A percentile compares a stretch with the other conserved stretches of the same genome.
phyloP scores from a whole-genome alignment of 2,113 vertebrate genomes.

The Melanocharis versteri region DNA sequence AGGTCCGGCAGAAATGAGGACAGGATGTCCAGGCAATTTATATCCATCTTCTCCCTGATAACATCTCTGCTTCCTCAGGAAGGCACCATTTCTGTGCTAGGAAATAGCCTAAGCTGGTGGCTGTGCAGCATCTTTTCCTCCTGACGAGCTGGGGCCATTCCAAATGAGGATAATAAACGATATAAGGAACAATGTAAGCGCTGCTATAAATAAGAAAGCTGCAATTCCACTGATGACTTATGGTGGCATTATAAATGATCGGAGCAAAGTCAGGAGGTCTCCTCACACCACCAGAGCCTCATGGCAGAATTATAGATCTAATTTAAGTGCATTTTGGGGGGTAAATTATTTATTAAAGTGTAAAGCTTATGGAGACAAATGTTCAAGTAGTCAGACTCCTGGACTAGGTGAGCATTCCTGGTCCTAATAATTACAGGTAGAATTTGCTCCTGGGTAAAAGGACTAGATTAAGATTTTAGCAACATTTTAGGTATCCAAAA shows the following conservation, averaged over 20 bases:
- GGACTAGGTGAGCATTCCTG: constrained; percentile 31
- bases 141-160: constrained; percentile 28
- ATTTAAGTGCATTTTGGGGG: constrained; percentile 66
- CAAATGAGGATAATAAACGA: constrained; percentile 64
- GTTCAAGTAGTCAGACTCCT: constrained; percentile 9
- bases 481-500: background rate
- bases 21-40: background rate
- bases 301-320: constrained; percentile 50
- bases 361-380: constrained; percentile 60
- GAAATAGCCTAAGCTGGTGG: background rate
- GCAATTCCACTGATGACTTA: constrained; percentile 60
- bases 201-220: constrained; percentile 63
- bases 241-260: constrained; percentile 62
- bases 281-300: constrained; percentile 53
- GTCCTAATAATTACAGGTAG: constrained; percentile 35
- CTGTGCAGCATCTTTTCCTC: background rate
- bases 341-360: constrained; percentile 68
- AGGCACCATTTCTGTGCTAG: background rate
- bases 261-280: constrained; percentile 61
- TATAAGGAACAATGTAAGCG: constrained; percentile 53
- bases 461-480: constrained; percentile 9
- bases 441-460: background rate
- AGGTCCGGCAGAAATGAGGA: background rate
- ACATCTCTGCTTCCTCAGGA: background rate
- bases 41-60: background rate